phyloP scores from a whole-genome alignment of 2,797 vertebrate genomes.

The Sebastes kiyomatsui region DNA sequence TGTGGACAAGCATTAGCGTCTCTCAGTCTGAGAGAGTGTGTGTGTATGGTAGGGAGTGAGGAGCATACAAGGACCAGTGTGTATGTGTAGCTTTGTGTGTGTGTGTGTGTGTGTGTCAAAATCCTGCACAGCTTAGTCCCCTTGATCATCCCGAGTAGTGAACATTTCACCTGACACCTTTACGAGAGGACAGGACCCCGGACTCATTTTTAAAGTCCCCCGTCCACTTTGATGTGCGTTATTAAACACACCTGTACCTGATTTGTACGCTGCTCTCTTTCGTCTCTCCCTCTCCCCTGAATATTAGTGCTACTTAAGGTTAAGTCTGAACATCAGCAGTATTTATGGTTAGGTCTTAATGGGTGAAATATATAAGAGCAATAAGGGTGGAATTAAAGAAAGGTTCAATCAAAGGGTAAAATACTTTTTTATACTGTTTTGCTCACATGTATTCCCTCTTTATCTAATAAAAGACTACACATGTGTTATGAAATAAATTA shows the following conservation, averaged over 20 bases:
- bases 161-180: slow-evolving; percentile 86
- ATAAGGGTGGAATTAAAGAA: slow-evolving; percentile 23
- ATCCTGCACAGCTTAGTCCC: slow-evolving; percentile 59
- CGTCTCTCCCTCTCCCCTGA: slow-evolving; percentile 50
- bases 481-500: background rate
- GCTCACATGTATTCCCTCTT: background rate
- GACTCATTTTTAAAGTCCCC: slow-evolving; percentile 72
- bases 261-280: slow-evolving; percentile 82
- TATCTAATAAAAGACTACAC: background rate
- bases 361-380: slow-evolving; percentile 49
- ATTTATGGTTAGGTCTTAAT: slow-evolving; percentile 81
- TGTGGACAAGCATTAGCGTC: slow-evolving; percentile 71
- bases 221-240: slow-evolving; percentile 86
- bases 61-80: background rate
- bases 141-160: slow-evolving; percentile 84
- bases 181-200: slow-evolving; percentile 83
- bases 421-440: background rate
- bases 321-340: slow-evolving; percentile 69
- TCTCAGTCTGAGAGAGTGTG: slow-evolving; percentile 61
- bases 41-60: background rate
- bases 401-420: slow-evolving; percentile 23
- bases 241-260: slow-evolving; percentile 87
- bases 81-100: slow-evolving; percentile 7
- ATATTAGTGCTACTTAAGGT: slow-evolving; percentile 50
- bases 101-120: slow-evolving; percentile 39